These are phyloP conservation scores for Alauda arvensis DNA, from an alignment of 2,797 vertebrate genomes.

Conservation along the genomic window DNA sequence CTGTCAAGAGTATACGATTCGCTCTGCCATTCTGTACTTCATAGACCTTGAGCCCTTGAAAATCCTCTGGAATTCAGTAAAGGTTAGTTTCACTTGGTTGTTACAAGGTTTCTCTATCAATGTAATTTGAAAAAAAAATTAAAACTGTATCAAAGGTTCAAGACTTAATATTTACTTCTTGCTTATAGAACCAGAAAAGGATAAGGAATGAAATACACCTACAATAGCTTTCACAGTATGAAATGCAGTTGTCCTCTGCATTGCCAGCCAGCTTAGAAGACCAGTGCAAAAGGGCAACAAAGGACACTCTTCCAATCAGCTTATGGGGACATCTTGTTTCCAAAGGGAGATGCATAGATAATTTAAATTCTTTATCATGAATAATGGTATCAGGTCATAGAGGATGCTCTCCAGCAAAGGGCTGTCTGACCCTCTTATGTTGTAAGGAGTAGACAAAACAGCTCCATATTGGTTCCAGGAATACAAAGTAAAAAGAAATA, in stretches of 20 bases:
- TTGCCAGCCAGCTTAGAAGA: not conserved
- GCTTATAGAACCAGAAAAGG: not conserved
- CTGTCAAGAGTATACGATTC: not conserved
- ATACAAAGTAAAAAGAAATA: not conserved
- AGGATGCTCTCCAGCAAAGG: not conserved
- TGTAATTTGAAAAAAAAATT: not conserved
- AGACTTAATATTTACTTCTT: not conserved
- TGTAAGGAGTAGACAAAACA: not conserved
- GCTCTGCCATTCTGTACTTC: not conserved
- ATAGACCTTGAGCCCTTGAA: not conserved
- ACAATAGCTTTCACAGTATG: not conserved
- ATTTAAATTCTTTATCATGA: not conserved
- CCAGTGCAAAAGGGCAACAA: not conserved
- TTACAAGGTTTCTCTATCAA: not conserved
- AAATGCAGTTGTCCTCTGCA: not conserved
- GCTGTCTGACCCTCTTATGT: not conserved
- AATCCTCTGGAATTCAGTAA: not conserved
- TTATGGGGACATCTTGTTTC: not conserved
- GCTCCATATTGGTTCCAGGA: not conserved
- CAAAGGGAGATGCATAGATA: accelerated
- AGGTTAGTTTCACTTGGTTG: not conserved
- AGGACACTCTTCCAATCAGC: not conserved
- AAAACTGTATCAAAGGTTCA: not conserved
- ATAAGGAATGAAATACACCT: not conserved
- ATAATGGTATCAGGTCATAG: not conserved